These are phyloP conservation scores for Halictus rubicundus DNA, from an alignment of 1,140 invertebrate species.

Conservation along the genomic window DNA sequence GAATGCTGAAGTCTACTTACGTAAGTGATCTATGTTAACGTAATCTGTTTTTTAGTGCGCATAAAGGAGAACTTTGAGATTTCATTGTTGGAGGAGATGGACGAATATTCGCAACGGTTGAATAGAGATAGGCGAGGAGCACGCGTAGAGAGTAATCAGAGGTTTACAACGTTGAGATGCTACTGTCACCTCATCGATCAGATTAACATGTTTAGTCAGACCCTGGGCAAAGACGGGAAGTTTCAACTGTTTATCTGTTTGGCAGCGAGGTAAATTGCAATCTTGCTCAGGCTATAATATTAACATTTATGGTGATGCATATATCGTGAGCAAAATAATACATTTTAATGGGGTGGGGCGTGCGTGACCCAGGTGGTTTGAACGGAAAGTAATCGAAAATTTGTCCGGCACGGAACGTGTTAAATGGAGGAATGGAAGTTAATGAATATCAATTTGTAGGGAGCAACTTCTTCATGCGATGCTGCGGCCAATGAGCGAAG, in stretches of 20 bases:
- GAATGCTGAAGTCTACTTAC: not conserved
- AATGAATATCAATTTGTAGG: slow-evolving; percentile 79
- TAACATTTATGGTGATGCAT: too few species aligned
- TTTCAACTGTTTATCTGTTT: slow-evolving; percentile 98
- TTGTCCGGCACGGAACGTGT: too few species aligned
- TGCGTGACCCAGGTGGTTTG: too few species aligned
- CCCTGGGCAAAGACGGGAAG: slow-evolving; percentile 98
- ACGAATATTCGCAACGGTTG: slow-evolving; percentile 75
- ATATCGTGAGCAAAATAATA: too few species aligned
- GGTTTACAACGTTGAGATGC: slow-evolving; percentile 86
- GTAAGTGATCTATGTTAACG: not conserved
- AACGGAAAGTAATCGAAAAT: too few species aligned
- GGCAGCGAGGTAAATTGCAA: slow-evolving; percentile 72
- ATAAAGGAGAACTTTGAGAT: slow-evolving; percentile 93
- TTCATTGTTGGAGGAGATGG: slow-evolving; percentile 84
- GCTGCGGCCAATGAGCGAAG: slow-evolving; percentile 91
- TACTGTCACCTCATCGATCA: slow-evolving; percentile 91
- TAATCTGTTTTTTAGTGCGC: slow-evolving; percentile 82
- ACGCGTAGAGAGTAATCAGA: slow-evolving; percentile 79
- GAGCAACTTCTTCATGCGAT: slow-evolving; percentile 96
- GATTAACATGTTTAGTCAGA: slow-evolving; percentile 91
- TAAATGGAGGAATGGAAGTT: too few species aligned
- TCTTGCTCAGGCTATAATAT: too few species aligned
- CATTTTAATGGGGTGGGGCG: too few species aligned
- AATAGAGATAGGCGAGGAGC: slow-evolving; percentile 72